phyloP scores from a whole-genome alignment of 2,113 vertebrate species.

The Psilopogon haemacephalus region DNA sequence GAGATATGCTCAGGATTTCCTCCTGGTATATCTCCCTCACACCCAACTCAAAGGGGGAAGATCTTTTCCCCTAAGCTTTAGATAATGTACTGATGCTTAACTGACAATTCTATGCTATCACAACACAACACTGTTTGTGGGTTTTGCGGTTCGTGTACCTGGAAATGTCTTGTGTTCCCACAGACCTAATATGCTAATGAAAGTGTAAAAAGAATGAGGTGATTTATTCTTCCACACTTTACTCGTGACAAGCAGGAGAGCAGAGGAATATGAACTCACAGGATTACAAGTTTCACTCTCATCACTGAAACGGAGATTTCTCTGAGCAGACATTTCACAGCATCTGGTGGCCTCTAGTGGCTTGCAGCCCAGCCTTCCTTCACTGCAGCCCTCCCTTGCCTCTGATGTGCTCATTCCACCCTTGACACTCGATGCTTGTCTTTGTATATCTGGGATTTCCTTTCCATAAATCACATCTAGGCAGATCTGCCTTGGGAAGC shows the following conservation, averaged over 20 bases:
- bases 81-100: not conserved
- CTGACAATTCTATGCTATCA: not conserved
- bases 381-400: not conserved
- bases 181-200: not conserved
- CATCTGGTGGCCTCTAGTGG: slow-evolving; percentile 61
- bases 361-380: not conserved
- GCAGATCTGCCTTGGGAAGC: not conserved
- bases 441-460: not conserved
- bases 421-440: not conserved
- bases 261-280: not conserved
- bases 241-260: not conserved
- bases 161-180: not conserved
- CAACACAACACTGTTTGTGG: not conserved
- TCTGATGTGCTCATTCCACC: not conserved
- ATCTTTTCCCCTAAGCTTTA: not conserved
- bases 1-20: not conserved
- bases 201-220: not conserved
- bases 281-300: not conserved
- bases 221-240: not conserved
- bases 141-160: not conserved
- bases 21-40: not conserved
- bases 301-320: not conserved
- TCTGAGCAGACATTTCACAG: not conserved
- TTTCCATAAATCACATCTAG: not conserved
- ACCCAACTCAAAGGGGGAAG: not conserved